Conservation (phyloP, 1,140 invertebrate genomes). For the Trinorchestia longiramus region DNA sequence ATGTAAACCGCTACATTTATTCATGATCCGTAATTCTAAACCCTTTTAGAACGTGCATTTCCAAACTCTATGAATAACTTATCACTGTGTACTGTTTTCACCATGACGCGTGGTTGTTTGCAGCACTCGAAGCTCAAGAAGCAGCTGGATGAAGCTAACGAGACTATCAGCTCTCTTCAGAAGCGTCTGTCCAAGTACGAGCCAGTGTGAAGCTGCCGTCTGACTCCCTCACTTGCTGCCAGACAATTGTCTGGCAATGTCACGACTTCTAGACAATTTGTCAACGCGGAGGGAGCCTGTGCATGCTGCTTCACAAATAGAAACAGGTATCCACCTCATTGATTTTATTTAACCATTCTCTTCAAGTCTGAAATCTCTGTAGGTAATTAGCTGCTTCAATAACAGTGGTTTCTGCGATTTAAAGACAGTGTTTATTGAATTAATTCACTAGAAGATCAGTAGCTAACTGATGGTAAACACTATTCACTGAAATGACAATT, state of each 20-base stretch:
- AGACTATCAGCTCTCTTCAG: background rate
- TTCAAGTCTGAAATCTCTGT: background rate
- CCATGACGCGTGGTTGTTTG: background rate
- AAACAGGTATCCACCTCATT: too few relatives aligned
- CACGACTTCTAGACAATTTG: too few relatives aligned
- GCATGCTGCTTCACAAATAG: too few relatives aligned
- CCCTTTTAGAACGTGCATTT: too few relatives aligned
- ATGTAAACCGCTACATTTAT: too few relatives aligned
- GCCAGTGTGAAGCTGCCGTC: background rate
- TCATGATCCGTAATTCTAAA: too few relatives aligned
- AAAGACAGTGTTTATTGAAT: background rate
- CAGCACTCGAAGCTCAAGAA: constrained; percentile 20
- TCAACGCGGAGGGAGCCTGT: too few relatives aligned
- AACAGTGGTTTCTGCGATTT: background rate
- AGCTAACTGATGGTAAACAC: background rate
- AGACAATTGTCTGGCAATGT: background rate
- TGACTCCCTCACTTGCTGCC: background rate
- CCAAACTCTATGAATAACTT: too few relatives aligned
- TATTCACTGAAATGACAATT: background rate
- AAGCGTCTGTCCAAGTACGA: constrained; percentile 14
- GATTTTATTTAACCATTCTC: background rate
- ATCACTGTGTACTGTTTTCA: background rate
- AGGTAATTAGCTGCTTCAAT: background rate
- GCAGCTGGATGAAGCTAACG: constrained; percentile 11
- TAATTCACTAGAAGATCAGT: background rate